Conservation (phyloP, 2,888 invertebrate species). For the Rhingia rostrata region DNA sequence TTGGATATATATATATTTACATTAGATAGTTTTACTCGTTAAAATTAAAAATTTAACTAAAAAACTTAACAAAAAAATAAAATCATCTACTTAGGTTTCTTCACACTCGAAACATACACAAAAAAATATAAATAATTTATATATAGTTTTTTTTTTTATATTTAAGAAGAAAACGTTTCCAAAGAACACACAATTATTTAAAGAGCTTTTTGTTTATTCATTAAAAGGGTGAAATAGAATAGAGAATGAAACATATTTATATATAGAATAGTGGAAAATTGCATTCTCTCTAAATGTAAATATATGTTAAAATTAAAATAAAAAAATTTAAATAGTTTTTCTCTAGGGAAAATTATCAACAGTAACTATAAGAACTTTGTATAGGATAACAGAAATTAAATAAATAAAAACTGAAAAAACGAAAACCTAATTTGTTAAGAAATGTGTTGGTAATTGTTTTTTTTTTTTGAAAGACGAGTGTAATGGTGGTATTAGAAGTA, state of each 20-base stretch:
- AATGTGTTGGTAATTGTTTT: conserved; percentile 39
- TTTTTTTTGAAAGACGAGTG: conserved; percentile 55
- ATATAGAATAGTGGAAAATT: conserved; percentile 74
- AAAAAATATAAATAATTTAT: conserved; percentile 57
- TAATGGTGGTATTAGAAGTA: conserved; percentile 54
- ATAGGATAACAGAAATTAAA: conserved; percentile 53
- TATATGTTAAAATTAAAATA: conserved; percentile 47
- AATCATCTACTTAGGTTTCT: conserved; percentile 65
- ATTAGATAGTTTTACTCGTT: conserved; percentile 47
- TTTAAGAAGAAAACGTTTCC: conserved; percentile 67
- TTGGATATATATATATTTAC: conserved; percentile 56
- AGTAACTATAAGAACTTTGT: conserved; percentile 63
- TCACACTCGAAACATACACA: conserved; percentile 73
- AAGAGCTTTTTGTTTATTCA: conserved; percentile 52
- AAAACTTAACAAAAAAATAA: conserved; percentile 36
- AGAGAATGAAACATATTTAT: conserved; percentile 72
- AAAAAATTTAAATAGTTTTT: conserved; percentile 32
- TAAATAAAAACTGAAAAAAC: conserved; percentile 12
- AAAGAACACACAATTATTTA: conserved; percentile 73
- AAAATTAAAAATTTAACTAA: conserved; percentile 10
- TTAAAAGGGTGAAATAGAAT: conserved; percentile 70
- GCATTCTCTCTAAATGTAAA: conserved; percentile 71
- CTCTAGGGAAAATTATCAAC: conserved; percentile 57
- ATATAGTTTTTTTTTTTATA: conserved; percentile 39
- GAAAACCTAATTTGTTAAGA: conserved; percentile 46